Conservation (phyloP, 2,797 vertebrate genomes). For the Leuciscus waleckii region DNA sequence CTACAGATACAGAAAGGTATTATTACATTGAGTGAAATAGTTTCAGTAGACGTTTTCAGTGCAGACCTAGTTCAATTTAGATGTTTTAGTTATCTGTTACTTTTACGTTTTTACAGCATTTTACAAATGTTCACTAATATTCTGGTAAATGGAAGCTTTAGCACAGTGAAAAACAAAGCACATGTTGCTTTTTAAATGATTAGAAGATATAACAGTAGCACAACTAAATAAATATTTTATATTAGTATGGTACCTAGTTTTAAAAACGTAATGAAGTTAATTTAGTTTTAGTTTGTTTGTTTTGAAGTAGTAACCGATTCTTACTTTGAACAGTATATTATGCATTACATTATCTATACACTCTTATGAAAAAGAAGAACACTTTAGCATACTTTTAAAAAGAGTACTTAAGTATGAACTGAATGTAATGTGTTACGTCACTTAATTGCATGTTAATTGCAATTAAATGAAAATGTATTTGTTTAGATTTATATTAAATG, state of each 20-base stretch:
- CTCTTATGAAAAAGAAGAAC: background rate
- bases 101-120: background rate
- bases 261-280: too few species aligned
- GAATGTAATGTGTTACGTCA: background rate
- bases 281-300: background rate
- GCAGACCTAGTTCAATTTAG: constrained; percentile 14
- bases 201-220: background rate
- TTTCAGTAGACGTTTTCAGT: constrained; percentile 12
- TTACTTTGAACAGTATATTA: background rate
- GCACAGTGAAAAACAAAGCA: background rate
- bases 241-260: too few species aligned
- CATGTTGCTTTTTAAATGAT: background rate
- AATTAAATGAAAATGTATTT: background rate
- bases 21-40: constrained; percentile 25
- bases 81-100: background rate
- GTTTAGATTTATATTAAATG: background rate
- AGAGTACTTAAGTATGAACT: background rate
- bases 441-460: background rate
- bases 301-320: background rate
- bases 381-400: background rate
- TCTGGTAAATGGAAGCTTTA: background rate
- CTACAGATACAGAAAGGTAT: constrained; percentile 83
- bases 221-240: background rate
- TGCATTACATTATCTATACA: background rate
- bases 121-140: background rate